phyloP scores from a whole-genome alignment of 2,797 vertebrate species.

The Gymnoscopelus microlampas region DNA sequence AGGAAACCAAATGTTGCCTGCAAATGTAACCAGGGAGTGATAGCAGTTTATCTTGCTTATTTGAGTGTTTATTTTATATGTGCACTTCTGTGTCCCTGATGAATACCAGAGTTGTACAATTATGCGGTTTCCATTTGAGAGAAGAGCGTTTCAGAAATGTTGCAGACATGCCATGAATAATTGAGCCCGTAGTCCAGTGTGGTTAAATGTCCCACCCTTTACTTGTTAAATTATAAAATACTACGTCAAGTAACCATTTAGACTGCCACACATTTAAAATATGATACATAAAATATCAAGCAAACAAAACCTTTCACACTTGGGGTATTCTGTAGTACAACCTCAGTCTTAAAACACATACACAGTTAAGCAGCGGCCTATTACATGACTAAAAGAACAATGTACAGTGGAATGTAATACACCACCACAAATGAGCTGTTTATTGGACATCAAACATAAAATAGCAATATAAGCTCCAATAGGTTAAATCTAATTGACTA shows the following conservation, averaged over 20 bases:
- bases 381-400: slow-evolving; percentile 14
- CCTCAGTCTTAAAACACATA: not conserved
- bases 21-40: slow-evolving; percentile 22
- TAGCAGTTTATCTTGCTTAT: slow-evolving; percentile 11
- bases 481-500: slow-evolving; percentile 27
- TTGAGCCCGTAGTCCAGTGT: slow-evolving; percentile 49
- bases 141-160: slow-evolving; percentile 44
- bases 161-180: slow-evolving; percentile 59
- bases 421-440: too few species aligned
- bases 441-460: slow-evolving; percentile 6
- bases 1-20: slow-evolving; percentile 24
- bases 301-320: slow-evolving; percentile 28
- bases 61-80: too few species aligned
- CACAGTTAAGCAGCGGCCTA: not conserved
- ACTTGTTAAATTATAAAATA: slow-evolving; percentile 52
- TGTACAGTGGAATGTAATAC: not conserved
- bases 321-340: slow-evolving; percentile 18
- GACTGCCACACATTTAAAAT: slow-evolving; percentile 10
- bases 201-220: slow-evolving; percentile 17
- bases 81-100: not conserved
- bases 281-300: slow-evolving; percentile 28
- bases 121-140: slow-evolving; percentile 37
- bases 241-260: slow-evolving; percentile 42
- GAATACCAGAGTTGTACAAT: slow-evolving; percentile 31
- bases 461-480: slow-evolving; percentile 1